Evolutionary conservation across 2,888 invertebrate species (phyloP).

Genomic region (Fragum sueziense): DNA sequence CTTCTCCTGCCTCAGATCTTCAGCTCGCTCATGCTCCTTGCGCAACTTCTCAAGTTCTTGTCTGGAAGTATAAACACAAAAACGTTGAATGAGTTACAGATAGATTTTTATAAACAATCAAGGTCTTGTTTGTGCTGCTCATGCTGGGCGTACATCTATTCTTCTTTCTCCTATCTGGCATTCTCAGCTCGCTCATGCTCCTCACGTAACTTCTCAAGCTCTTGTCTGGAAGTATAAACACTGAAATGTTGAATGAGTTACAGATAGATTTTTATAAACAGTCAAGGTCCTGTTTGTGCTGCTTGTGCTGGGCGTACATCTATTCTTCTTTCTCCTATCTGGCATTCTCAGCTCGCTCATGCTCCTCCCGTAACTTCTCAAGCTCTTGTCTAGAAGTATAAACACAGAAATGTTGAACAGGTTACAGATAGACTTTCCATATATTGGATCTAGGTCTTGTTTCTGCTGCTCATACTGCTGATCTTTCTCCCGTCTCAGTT

Average conservation of each 20-base stretch:
- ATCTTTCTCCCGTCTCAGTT: slow-evolving; percentile 67
- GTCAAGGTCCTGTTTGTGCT: slow-evolving; percentile 15
- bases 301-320: slow-evolving; percentile 69
- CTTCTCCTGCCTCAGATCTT: slow-evolving; percentile 66
- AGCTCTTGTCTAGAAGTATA: slow-evolving; percentile 68
- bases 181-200: slow-evolving; percentile 71
- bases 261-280: too few relatives aligned
- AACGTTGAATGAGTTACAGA: too few relatives aligned
- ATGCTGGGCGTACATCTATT: slow-evolving; percentile 69
- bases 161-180: slow-evolving; percentile 67
- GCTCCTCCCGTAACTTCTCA: slow-evolving; percentile 66
- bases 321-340: slow-evolving; percentile 71
- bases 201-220: slow-evolving; percentile 68
- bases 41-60: slow-evolving; percentile 69
- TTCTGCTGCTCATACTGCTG: slow-evolving; percentile 67
- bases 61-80: slow-evolving; percentile 55
- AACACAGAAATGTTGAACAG: neutral
- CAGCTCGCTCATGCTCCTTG: slow-evolving; percentile 66
- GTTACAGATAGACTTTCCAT: too few relatives aligned
- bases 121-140: slow-evolving; percentile 45
- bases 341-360: slow-evolving; percentile 67
- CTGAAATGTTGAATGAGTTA: too few relatives aligned
- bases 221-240: slow-evolving; percentile 61
- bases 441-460: too few relatives aligned
- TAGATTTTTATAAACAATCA: too few relatives aligned